Evolutionary conservation across 2,888 invertebrate species (phyloP).

Genomic region (Noctua fimbriata): DNA sequence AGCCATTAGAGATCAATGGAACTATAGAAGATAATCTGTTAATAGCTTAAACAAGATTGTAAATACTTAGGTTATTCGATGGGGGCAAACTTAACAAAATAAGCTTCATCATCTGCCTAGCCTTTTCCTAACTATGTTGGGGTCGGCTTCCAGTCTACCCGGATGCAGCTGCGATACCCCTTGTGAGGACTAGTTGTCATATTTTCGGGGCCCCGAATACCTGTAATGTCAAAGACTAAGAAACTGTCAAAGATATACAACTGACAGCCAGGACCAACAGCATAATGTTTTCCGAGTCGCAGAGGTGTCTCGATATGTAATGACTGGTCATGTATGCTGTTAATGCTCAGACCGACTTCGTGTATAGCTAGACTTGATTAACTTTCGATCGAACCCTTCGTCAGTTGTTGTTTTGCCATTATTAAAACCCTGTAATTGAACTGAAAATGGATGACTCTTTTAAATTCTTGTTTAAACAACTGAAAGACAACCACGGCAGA

Average conservation of each 20-base stretch:
- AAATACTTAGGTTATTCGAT: not conserved
- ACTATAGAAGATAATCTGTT: not conserved
- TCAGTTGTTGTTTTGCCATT: not conserved
- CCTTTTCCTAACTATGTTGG: not conserved
- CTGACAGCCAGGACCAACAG: no score
- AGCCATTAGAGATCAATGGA: constrained; percentile 26
- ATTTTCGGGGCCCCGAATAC: not conserved
- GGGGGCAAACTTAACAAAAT: not conserved
- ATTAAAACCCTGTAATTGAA: not conserved
- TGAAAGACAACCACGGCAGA: not conserved
- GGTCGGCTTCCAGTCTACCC: not conserved
- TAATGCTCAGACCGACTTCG: no score
- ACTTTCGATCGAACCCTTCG: not conserved
- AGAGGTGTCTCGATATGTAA: not conserved
- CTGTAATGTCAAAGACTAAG: not conserved
- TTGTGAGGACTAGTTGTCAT: no score
- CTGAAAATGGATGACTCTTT: no score
- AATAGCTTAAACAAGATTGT: not conserved
- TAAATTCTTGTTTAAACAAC: not conserved
- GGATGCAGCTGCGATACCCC: not conserved
- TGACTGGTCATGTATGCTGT: no score
- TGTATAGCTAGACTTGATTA: not conserved
- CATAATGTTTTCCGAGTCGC: not conserved
- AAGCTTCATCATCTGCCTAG: not conserved
- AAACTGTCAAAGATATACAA: not conserved